phyloP scores from a whole-genome alignment of 2,113 vertebrate species.

The Bambusicola thoracicus region DNA sequence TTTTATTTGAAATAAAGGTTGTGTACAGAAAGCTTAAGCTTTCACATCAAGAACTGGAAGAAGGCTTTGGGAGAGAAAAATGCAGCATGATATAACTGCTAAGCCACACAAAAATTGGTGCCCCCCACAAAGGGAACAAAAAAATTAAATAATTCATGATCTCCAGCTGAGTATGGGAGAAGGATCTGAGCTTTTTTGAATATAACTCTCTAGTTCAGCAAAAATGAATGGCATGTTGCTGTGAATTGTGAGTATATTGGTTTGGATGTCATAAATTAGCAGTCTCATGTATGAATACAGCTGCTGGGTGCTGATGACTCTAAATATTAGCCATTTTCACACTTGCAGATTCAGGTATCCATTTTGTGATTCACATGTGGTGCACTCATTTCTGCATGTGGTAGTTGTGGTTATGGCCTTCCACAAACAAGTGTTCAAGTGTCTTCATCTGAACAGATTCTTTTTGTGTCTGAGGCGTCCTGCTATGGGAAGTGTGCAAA shows the following conservation, averaged over 20 bases:
- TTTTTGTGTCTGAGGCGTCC: background rate
- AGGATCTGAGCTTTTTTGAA: conserved; percentile 45
- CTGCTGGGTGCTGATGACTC: conserved; percentile 33
- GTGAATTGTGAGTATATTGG: conserved; percentile 18
- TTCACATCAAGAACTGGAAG: conserved; percentile 45
- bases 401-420: background rate
- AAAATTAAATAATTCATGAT: conserved; percentile 74
- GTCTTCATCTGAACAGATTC: background rate
- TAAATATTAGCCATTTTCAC: background rate
- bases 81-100: conserved; percentile 42
- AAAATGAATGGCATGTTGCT: conserved; percentile 43
- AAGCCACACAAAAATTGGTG: conserved; percentile 25
- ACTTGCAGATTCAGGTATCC: background rate
- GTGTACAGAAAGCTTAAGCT: conserved; percentile 41
- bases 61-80: conserved; percentile 45
- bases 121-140: conserved; percentile 54
- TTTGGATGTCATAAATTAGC: conserved; percentile 37
- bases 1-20: conserved; percentile 65
- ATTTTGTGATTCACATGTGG: background rate
- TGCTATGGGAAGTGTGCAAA: background rate
- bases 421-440: background rate
- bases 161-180: conserved; percentile 42
- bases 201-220: conserved; percentile 49
- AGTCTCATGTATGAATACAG: background rate
- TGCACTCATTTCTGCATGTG: background rate